Conservation (phyloP, 1,140 invertebrate species). For the Drosophila kikkawai region DNA sequence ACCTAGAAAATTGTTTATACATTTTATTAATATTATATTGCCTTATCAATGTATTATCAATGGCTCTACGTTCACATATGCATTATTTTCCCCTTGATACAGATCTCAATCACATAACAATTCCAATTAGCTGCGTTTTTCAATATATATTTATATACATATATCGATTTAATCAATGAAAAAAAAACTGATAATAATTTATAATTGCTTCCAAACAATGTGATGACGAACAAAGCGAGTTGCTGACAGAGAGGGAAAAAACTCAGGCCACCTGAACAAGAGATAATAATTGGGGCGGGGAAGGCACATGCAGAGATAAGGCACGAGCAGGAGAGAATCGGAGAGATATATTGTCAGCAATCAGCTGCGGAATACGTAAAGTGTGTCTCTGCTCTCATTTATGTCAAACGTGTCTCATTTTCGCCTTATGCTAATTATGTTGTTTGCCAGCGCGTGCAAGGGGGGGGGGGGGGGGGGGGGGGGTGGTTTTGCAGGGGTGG, state of each 20-base stretch:
- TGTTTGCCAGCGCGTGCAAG: constrained; percentile 38
- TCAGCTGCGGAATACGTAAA: constrained; percentile 26
- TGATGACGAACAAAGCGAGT: constrained; percentile 34
- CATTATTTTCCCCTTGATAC: background rate
- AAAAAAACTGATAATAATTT: constrained; percentile 29
- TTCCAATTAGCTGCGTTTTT: constrained; percentile 38
- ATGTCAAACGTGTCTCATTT: constrained; percentile 74
- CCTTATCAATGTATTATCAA: constrained; percentile 14
- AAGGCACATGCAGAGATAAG: constrained; percentile 16
- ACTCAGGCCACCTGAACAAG: constrained; percentile 23
- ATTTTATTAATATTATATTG: background rate
- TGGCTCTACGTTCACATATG: background rate
- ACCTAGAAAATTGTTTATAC: background rate
- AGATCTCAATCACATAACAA: constrained; percentile 27
- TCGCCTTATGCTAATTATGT: constrained; percentile 68
- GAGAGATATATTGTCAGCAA: constrained; percentile 18
- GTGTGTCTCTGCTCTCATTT: constrained; percentile 24
- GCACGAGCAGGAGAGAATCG: constrained; percentile 9
- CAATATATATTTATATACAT: constrained; percentile 7
- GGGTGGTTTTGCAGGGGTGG: background rate
- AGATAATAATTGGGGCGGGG: constrained; percentile 26
- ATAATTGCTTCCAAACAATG: constrained; percentile 27
- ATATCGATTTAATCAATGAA: constrained; percentile 12
- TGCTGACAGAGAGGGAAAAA: constrained; percentile 16
- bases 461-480: background rate